These are phyloP conservation scores for Diacarnus erythraeanus DNA, from an alignment of 37 sponge, comb jelly and placozoan genomes.

Conservation along the genomic window DNA sequence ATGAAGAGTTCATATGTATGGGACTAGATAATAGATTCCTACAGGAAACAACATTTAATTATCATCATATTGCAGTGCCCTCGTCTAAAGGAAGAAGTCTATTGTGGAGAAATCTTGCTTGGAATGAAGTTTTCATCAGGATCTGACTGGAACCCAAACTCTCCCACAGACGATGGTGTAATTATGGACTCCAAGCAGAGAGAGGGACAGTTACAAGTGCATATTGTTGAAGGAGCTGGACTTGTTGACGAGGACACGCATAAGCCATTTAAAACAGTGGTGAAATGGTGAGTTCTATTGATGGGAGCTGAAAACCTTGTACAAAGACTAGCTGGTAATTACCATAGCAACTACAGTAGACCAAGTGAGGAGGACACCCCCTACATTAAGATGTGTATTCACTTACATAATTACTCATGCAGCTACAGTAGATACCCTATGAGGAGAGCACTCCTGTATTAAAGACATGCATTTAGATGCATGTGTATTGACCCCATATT, in stretches of 20 bases:
- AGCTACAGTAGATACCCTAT: too few species aligned
- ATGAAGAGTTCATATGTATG: too few species aligned
- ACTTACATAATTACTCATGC: too few species aligned
- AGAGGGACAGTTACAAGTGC: slow-evolving; percentile 60
- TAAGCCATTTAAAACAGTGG: slow-evolving; percentile 56
- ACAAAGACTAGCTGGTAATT: too few species aligned
- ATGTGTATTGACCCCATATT: too few species aligned
- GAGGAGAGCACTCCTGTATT: too few species aligned
- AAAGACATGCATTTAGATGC: too few species aligned
- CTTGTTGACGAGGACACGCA: slow-evolving; percentile 36
- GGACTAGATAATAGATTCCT: too few species aligned
- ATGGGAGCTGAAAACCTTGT: too few species aligned
- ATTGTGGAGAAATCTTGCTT: slow-evolving; percentile 59
- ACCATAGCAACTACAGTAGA: too few species aligned
- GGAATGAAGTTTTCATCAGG: slow-evolving; percentile 47
- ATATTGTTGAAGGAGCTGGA: slow-evolving; percentile 67
- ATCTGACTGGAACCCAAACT: neutral
- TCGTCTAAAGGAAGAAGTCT: slow-evolving; percentile 26
- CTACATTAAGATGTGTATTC: too few species aligned
- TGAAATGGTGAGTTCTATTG: slow-evolving; percentile 69
- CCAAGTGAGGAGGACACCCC: too few species aligned
- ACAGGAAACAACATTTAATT: neutral
- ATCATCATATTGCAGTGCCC: slow-evolving; percentile 16
- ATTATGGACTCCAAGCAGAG: neutral
- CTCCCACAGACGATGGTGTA: neutral